These are phyloP conservation scores for Nerophis ophidion DNA, from an alignment of 2,113 vertebrate species.

Conservation along the genomic window DNA sequence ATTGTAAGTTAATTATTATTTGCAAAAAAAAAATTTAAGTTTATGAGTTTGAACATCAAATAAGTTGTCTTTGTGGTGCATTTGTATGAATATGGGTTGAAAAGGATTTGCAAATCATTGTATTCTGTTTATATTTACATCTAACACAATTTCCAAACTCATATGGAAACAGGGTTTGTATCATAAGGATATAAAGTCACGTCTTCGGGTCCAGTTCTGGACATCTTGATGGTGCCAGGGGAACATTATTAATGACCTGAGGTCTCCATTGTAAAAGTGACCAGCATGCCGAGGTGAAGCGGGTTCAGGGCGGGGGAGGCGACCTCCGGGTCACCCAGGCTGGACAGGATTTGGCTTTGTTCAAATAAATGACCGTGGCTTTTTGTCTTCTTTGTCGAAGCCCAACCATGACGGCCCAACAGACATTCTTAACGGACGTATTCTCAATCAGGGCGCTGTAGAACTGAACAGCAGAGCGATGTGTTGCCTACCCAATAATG, in stretches of 20 bases:
- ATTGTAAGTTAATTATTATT: no score
- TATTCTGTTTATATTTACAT: no score
- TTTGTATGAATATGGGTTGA: no score
- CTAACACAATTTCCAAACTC: no score
- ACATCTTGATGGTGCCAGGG: slow-evolving; percentile 26
- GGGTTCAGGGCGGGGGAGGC: slow-evolving; percentile 36
- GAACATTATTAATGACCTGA: slow-evolving; percentile 36
- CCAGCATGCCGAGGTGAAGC: slow-evolving; percentile 31
- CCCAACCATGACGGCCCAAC: not conserved
- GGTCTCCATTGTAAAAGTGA: slow-evolving; percentile 40
- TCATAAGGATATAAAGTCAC: slow-evolving; percentile 27
- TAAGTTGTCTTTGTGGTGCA: no score
- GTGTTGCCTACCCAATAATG: slow-evolving; percentile 2
- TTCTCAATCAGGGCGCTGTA: slow-evolving; percentile 16
- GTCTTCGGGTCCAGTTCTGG: slow-evolving; percentile 37
- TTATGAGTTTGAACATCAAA: no score
- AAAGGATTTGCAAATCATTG: no score
- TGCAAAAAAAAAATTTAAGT: no score
- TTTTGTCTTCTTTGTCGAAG: slow-evolving; percentile 33
- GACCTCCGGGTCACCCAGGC: slow-evolving; percentile 29
- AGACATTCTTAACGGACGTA: slow-evolving; percentile 19
- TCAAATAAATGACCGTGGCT: slow-evolving; percentile 29
- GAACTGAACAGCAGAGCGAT: slow-evolving; percentile 6
- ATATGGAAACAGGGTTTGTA: no score
- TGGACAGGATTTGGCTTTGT: slow-evolving; percentile 28